These are phyloP conservation scores for Nesometra sesokonis DNA, from an alignment of 35 echinoderm and acorn worm genomes.

Conservation along the genomic window DNA sequence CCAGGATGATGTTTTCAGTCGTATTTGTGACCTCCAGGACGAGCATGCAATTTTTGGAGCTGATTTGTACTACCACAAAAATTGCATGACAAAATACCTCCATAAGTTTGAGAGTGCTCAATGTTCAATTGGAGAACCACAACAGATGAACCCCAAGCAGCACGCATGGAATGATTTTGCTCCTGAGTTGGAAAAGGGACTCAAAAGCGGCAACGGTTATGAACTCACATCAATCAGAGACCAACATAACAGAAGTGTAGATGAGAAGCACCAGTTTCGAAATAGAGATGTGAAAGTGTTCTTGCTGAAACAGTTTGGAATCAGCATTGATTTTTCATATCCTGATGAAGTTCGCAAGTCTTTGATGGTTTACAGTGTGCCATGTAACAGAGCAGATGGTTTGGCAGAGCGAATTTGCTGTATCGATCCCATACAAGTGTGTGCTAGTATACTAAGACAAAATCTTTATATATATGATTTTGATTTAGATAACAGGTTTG, in stretches of 20 bases:
- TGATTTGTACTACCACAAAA: constrained; percentile 15
- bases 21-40: constrained; percentile 5
- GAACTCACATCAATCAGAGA: neutral
- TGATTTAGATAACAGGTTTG: no score
- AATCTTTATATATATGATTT: no score
- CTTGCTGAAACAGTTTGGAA: neutral
- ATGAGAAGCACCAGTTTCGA: constrained; percentile 1
- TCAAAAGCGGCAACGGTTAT: constrained; percentile 2
- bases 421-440: no score
- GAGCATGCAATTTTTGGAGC: constrained; percentile 4
- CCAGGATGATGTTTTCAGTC: neutral
- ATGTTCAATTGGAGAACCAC: neutral
- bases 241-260: no score
- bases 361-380: constrained; percentile 3
- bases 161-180: neutral
- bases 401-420: constrained; percentile 1
- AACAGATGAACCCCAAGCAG: constrained; percentile 13
- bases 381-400: neutral
- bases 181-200: neutral
- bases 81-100: constrained; percentile 1
- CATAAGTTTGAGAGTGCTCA: neutral
- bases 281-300: neutral
- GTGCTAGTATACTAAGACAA: no score
- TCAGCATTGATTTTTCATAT: neutral
- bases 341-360: constrained; percentile 5